These are phyloP conservation scores for Lasioglossum albipes DNA, from an alignment of 1,140 invertebrate genomes.

Conservation along the genomic window DNA sequence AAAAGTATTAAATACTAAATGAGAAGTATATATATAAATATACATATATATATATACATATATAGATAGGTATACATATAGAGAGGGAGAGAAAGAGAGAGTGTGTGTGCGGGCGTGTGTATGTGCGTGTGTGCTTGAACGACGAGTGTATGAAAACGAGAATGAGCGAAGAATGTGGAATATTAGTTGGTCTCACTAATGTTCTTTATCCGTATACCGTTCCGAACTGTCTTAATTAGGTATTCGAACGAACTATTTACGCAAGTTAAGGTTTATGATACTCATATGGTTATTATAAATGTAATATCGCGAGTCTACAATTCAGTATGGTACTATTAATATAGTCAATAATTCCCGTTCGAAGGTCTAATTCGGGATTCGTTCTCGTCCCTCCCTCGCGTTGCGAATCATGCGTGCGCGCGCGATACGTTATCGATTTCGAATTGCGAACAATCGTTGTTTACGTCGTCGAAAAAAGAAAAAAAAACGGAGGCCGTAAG, in stretches of 20 bases:
- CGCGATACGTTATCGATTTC: no score
- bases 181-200: slow-evolving; percentile 57
- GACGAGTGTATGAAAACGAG: neutral
- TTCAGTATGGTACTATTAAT: slow-evolving; percentile 63
- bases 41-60: slow-evolving; percentile 18
- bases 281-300: slow-evolving; percentile 59
- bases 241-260: slow-evolving; percentile 65
- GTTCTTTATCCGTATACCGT: slow-evolving; percentile 70
- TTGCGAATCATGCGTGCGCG: no score
- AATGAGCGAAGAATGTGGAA: slow-evolving; percentile 18
- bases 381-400: slow-evolving; percentile 11
- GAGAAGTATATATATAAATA: slow-evolving; percentile 36
- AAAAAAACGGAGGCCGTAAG: neutral
- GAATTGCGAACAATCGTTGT: slow-evolving; percentile 1
- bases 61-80: neutral
- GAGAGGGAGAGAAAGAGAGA: no score
- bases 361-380: slow-evolving; percentile 59
- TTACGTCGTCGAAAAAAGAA: neutral
- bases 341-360: slow-evolving; percentile 62
- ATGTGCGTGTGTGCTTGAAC: neutral
- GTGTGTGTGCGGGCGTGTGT: neutral
- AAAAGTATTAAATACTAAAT: slow-evolving; percentile 64
- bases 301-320: slow-evolving; percentile 50
- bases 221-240: slow-evolving; percentile 70
- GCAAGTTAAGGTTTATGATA: slow-evolving; percentile 59